A percentile compares a stretch with the other conserved stretches of the same genome.
Evolutionary conservation across 2,888 invertebrate species (phyloP).

Genomic region (Leucania comma): DNA sequence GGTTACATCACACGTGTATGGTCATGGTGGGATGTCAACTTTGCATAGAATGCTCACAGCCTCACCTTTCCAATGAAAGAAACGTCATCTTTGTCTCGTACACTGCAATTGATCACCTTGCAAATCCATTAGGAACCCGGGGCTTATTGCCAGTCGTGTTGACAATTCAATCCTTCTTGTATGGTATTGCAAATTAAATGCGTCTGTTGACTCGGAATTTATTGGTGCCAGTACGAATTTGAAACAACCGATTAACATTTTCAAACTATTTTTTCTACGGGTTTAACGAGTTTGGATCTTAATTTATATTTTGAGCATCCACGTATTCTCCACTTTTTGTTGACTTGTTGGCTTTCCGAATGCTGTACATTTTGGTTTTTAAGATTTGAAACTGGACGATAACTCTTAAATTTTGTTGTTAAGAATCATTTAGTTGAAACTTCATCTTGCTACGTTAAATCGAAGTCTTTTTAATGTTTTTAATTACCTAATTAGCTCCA

Average conservation of each 20-base stretch:
- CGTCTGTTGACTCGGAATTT: conserved; percentile 50
- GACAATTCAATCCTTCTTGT: conserved; percentile 69
- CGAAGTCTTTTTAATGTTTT: conserved; percentile 9
- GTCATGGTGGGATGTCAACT: conserved; percentile 45
- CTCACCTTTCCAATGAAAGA: not conserved
- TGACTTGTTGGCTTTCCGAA: conserved; percentile 37
- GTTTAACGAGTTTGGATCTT: conserved; percentile 40
- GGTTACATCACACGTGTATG: conserved; percentile 70
- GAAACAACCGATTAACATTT: conserved; percentile 55
- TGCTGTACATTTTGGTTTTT: conserved; percentile 16
- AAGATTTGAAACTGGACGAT: conserved; percentile 17
- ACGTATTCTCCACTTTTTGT: conserved; percentile 50
- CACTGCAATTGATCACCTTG: conserved; percentile 51
- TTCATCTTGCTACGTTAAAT: conserved; percentile 8
- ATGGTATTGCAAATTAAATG: conserved; percentile 54
- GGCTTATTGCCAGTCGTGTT: conserved; percentile 61
- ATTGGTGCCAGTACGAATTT: conserved; percentile 47
- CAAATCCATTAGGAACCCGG: conserved; percentile 66
- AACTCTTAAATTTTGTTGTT: conserved; percentile 18
- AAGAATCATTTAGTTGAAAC: conserved; percentile 37
- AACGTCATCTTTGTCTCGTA: conserved; percentile 1
- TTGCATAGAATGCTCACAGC: conserved; percentile 35
- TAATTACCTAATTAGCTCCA: conserved; percentile 4
- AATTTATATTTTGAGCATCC: conserved; percentile 50
- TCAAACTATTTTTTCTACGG: conserved; percentile 47